Percentiles rank a stretch among this genome's conserved stretches.
Evolutionary conservation across 2,797 vertebrate genomes (phyloP).

Genomic region (Acanthurus lineatus): DNA sequence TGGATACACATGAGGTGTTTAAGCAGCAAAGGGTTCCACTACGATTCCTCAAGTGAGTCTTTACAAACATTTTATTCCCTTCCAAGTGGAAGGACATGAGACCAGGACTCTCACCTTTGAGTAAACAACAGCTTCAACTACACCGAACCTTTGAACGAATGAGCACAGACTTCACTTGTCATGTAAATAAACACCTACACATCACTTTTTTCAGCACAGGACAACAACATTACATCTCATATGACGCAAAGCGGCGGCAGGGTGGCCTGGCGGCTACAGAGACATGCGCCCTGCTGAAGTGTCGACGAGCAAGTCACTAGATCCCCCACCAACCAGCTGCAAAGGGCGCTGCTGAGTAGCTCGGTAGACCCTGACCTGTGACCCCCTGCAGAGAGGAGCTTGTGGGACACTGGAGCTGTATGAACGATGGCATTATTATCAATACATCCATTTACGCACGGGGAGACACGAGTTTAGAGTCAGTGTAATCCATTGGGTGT

Average conservation of each 20-base stretch:
- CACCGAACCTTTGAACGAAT: slow-evolving; percentile 72
- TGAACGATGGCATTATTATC: slow-evolving; percentile 37
- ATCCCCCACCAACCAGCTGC: slow-evolving; percentile 10
- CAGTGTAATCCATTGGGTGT: slow-evolving; percentile 90
- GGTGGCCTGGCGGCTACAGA: slow-evolving; percentile 29
- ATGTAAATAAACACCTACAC: slow-evolving; percentile 79
- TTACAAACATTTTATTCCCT: slow-evolving; percentile 40
- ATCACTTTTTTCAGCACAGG: slow-evolving; percentile 75
- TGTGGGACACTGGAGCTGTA: slow-evolving; percentile 14
- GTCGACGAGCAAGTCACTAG: slow-evolving; percentile 47
- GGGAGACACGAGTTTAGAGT: slow-evolving; percentile 48
- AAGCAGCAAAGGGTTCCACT: slow-evolving; percentile 66
- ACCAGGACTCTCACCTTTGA: slow-evolving; percentile 49
- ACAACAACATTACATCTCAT: slow-evolving; percentile 78
- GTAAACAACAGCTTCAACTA: slow-evolving; percentile 71
- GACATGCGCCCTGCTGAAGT: slow-evolving; percentile 30
- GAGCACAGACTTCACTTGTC: slow-evolving; percentile 77
- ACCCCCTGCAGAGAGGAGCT: slow-evolving; percentile 13
- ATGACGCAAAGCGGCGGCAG: slow-evolving; percentile 61
- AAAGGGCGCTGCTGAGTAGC: slow-evolving; percentile 11
- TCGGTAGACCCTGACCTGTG: slow-evolving; percentile 12
- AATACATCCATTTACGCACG: slow-evolving; percentile 71
- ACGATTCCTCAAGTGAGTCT: slow-evolving; percentile 39
- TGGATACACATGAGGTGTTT: slow-evolving; percentile 57
- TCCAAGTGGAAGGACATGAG: slow-evolving; percentile 39